Evolutionary conservation across 2,797 vertebrate genomes (phyloP).

Genomic region (Pelobates cultripes): DNA sequence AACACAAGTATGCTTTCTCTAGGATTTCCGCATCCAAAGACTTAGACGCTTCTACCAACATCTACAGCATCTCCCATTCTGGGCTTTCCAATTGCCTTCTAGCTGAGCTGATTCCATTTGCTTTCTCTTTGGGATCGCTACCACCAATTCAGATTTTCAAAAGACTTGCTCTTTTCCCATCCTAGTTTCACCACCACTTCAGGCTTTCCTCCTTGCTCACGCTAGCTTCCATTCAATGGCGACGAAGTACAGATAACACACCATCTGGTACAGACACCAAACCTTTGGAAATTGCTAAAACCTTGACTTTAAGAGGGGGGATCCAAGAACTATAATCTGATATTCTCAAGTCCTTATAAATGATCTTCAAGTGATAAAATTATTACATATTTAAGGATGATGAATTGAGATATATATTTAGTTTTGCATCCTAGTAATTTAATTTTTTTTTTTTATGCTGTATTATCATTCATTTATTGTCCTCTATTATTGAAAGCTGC

Average conservation of each 20-base stretch:
- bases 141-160: neutral
- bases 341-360: neutral
- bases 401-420: neutral
- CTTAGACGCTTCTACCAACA: neutral
- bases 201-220: neutral
- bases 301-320: neutral
- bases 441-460: neutral
- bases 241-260: neutral
- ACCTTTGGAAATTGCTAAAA: neutral
- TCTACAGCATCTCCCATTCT: neutral
- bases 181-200: slow-evolving; percentile 23
- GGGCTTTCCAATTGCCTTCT: neutral
- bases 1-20: neutral
- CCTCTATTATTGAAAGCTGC: neutral
- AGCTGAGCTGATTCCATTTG: neutral
- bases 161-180: neutral
- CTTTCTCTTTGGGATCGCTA: neutral
- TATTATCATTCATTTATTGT: neutral
- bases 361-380: neutral
- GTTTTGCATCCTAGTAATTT: neutral
- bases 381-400: neutral
- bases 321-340: neutral
- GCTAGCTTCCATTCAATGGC: neutral
- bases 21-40: neutral
- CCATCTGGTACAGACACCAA: neutral